Conservation (phyloP, 2,888 invertebrate genomes). For the Omphaloscelis lunosa region DNA sequence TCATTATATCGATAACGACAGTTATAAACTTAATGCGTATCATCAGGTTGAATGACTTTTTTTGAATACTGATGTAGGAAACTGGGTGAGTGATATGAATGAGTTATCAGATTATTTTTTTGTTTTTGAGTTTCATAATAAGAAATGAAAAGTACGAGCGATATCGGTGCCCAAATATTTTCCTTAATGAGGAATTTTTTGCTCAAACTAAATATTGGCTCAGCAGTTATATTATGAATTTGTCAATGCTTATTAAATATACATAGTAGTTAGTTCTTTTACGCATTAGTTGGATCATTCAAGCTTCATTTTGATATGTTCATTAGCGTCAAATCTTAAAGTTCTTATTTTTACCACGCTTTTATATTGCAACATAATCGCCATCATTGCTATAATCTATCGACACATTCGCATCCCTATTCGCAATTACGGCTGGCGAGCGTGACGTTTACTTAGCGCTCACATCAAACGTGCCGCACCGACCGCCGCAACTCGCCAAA, state of each 20-base stretch:
- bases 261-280: background rate
- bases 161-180: background rate
- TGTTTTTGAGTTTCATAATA: background rate
- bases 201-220: background rate
- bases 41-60: slow-evolving; percentile 50
- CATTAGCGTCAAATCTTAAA: background rate
- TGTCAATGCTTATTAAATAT: background rate
- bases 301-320: background rate
- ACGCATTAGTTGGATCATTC: background rate
- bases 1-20: slow-evolving; percentile 73
- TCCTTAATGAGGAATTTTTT: background rate
- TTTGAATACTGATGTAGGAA: slow-evolving; percentile 37
- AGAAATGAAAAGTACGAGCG: background rate
- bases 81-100: slow-evolving; percentile 45
- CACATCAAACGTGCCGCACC: slow-evolving; percentile 81
- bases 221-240: background rate
- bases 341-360: background rate
- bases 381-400: slow-evolving; percentile 41
- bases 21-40: slow-evolving; percentile 54
- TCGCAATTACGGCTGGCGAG: slow-evolving; percentile 78
- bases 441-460: slow-evolving; percentile 86
- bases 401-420: slow-evolving; percentile 71
- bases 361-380: background rate
- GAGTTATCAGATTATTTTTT: slow-evolving; percentile 17
- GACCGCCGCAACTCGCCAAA: slow-evolving; percentile 78